Evolutionary conservation across 2,797 vertebrate species (phyloP), one percentile per base, ranked within the genome.

Genomic region (Lates japonicus): DNA sequence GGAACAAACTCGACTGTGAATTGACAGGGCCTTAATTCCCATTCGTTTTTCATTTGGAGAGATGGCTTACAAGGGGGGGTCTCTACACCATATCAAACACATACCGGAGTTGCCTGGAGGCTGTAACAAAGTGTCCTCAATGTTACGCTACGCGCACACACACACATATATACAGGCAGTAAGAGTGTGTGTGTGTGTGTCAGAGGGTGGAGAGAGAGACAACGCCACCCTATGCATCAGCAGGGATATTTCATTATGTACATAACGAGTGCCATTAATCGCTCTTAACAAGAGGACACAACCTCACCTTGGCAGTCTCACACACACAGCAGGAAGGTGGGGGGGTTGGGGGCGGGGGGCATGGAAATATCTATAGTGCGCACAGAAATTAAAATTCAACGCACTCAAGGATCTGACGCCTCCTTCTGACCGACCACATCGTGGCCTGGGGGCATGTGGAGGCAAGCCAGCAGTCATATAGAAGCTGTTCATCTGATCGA

Each of bases 251-350:
- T 96, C 94, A 95, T 95, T 95, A 95, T 94, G 93, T 95, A 94
- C 93, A 94, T 95, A 95, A 95, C 94, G 88, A 95, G 95, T 92
- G 88, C 93, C 95, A 95, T 96, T 95, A 96, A 96, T 95, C 90
- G 94, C 92, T 95, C 93, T 93, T 95, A 96, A 96, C 94, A 95
- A 95, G 95, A 94, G 95, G 95, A 95, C 94, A 87, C 93, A 94
- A 94, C 94, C 95, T 95, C 94, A 94, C 94, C 93, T 95, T 95
- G 93, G 92, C 93, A 93, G 92, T 94, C 92, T 95, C 82, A 87
- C 88, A 92, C 76, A 57, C 93, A 85, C 91, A 92, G 93, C 92
- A 59, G 91, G 88, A 85, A 87, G 89, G 88, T 65, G 83, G 85
- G 80, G 65, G 67, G 57, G 46, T n/a, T 44, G 41, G 35, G 70